Evolutionary conservation across 2,797 vertebrate species (phyloP), one percentile per base, ranked within the genome.

Genomic region (Mastacembelus armatus): DNA sequence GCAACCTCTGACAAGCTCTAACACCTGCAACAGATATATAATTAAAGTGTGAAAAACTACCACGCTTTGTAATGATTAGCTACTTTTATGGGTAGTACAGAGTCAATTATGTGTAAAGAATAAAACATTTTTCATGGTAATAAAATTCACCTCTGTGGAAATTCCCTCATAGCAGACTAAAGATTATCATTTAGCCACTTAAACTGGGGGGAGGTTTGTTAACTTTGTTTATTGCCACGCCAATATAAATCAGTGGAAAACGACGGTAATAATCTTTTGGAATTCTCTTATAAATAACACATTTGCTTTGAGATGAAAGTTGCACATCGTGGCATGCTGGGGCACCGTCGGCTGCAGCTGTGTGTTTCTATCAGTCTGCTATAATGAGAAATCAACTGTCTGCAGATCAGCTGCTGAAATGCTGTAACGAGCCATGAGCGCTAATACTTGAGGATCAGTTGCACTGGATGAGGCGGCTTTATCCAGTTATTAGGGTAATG

Each of bases 401-500:
- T 87, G 78, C 84, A 90, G 85, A 91, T 90, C 90, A 81, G 81
- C 85, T 73, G 85, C 88, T 74, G 85, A 86, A 88, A 85, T 40
- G 87, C 88, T 71, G 84, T 87, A 88, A 91, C 81, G 47, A 90
- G 89, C 86, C 88, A 82, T 81, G 83, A 88, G 88, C 77, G 76
- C 81, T 92, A 92, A 92, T 91, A 88, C 91, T 87, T 77, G 80
- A 85, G 78, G 90, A 91, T 90, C 89, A 87, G 89, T 88, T 92
- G 89, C 90, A 89, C 81, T 88, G 90, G 88, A 90, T 91, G 91
- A 92, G 86, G 85, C 85, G 36, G 89, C 89, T 91, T 92, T 91
- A 92, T 92, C 91, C 89, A 92, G 85, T 91, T 93, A 92, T 93
- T 92, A 93, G 90, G 88, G 89, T 90, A 92, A 91, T 92, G 89